Conservation (phyloP, 1,140 invertebrate genomes). For the Aphidius ervi region DNA sequence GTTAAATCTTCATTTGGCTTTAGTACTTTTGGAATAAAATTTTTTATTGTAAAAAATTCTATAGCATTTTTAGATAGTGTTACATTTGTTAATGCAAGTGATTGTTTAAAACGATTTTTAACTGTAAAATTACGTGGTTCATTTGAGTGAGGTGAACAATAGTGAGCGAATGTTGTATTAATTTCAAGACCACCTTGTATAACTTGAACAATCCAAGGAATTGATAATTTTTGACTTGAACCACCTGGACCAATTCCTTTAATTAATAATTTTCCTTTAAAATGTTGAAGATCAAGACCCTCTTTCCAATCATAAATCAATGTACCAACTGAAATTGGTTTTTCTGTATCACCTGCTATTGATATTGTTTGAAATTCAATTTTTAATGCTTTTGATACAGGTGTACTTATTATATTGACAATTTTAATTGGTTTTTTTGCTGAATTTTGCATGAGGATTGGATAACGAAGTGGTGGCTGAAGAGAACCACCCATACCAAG, state of each 20-base stretch:
- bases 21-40: slow-evolving; percentile 61
- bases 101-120: slow-evolving; percentile 67
- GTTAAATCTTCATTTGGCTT: slow-evolving; percentile 59
- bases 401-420: slow-evolving; percentile 59
- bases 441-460: slow-evolving; percentile 69
- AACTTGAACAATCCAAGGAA: slow-evolving; percentile 58
- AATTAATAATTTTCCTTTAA: slow-evolving; percentile 65
- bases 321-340: slow-evolving; percentile 63
- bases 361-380: slow-evolving; percentile 61
- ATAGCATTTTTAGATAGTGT: slow-evolving; percentile 60
- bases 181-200: slow-evolving; percentile 57
- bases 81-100: slow-evolving; percentile 67
- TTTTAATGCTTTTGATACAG: slow-evolving; percentile 59
- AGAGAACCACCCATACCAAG: slow-evolving; percentile 75
- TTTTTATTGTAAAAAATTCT: slow-evolving; percentile 61
- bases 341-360: slow-evolving; percentile 61
- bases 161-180: slow-evolving; percentile 55
- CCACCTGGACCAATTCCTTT: slow-evolving; percentile 59
- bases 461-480: slow-evolving; percentile 62
- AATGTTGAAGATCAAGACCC: slow-evolving; percentile 55
- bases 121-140: slow-evolving; percentile 59
- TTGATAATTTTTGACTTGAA: slow-evolving; percentile 59
- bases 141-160: slow-evolving; percentile 54
- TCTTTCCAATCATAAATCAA: slow-evolving; percentile 69
- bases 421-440: slow-evolving; percentile 67